Percentiles rank a stretch among this genome's conserved stretches.
Evolutionary conservation across 2,888 invertebrate genomes (phyloP).

Genomic region (Schizaphis graminum): DNA sequence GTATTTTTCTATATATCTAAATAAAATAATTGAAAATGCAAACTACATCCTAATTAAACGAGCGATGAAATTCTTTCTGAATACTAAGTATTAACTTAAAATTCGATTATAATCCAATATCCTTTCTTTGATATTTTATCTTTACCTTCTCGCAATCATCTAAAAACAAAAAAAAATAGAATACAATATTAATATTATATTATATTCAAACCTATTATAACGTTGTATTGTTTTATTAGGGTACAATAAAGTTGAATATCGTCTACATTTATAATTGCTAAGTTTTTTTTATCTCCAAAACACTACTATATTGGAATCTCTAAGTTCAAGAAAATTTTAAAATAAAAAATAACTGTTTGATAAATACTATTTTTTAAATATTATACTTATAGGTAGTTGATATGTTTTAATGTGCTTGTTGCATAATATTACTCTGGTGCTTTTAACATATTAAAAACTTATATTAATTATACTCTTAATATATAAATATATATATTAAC

Average conservation of each 20-base stretch:
- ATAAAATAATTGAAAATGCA: neutral
- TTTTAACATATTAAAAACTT: too few species aligned
- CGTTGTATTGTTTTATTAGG: neutral
- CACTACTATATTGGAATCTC: neutral
- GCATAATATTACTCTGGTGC: too few species aligned
- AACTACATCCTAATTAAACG: slow-evolving; percentile 10
- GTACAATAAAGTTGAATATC: too few species aligned
- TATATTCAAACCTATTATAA: neutral
- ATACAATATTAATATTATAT: neutral
- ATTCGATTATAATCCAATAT: slow-evolving; percentile 4
- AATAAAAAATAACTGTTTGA: neutral
- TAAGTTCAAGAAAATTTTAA: neutral
- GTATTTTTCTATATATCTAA: neutral
- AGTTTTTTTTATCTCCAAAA: neutral
- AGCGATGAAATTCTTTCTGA: neutral
- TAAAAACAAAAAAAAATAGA: neutral
- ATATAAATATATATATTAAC: too few species aligned
- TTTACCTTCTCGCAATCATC: neutral
- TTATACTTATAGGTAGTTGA: neutral
- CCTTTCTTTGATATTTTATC: neutral
- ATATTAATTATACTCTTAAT: too few species aligned
- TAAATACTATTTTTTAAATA: neutral
- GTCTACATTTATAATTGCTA: neutral
- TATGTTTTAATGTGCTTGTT: neutral
- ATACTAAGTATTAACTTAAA: slow-evolving; percentile 9